Conservation (phyloP, 2,113 vertebrate species). For the Montifringilla adamsi region DNA sequence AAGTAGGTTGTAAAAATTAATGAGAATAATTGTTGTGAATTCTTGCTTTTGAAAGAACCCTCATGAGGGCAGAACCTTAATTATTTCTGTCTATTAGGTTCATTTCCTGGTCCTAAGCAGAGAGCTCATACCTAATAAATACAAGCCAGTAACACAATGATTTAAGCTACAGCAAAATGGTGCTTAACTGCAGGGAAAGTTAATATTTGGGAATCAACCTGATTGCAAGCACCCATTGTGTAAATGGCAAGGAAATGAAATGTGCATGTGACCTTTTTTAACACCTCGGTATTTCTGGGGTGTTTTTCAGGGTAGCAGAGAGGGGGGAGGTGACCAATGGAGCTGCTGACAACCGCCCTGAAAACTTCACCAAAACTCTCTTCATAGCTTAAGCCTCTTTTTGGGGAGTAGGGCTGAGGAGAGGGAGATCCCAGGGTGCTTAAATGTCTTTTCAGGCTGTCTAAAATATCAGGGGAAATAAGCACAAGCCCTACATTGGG, state of each 20-base stretch:
- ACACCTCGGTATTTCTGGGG: constrained; percentile 73
- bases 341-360: constrained; percentile 60
- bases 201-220: constrained; percentile 50
- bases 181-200: constrained; percentile 60
- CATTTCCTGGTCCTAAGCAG: constrained; percentile 77
- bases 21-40: constrained; percentile 80
- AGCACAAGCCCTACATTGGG: not conserved
- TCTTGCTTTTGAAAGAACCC: constrained; percentile 70
- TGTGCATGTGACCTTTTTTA: constrained; percentile 65
- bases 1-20: constrained; percentile 79
- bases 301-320: not conserved
- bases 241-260: constrained; percentile 61
- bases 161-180: constrained; percentile 60
- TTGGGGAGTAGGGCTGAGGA: not conserved
- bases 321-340: not conserved
- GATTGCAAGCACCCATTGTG: constrained; percentile 69
- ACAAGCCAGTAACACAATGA: constrained; percentile 60
- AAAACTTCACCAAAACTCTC: constrained; percentile 56
- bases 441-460: constrained; percentile 70
- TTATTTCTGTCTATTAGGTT: constrained; percentile 80
- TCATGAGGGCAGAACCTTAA: constrained; percentile 72
- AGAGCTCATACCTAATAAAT: constrained; percentile 76
- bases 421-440: constrained; percentile 45
- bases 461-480: constrained; percentile 73
- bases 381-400: constrained; percentile 4